phyloP scores from a whole-genome alignment of 2,797 vertebrate genomes.

The Cyprinella venusta region DNA sequence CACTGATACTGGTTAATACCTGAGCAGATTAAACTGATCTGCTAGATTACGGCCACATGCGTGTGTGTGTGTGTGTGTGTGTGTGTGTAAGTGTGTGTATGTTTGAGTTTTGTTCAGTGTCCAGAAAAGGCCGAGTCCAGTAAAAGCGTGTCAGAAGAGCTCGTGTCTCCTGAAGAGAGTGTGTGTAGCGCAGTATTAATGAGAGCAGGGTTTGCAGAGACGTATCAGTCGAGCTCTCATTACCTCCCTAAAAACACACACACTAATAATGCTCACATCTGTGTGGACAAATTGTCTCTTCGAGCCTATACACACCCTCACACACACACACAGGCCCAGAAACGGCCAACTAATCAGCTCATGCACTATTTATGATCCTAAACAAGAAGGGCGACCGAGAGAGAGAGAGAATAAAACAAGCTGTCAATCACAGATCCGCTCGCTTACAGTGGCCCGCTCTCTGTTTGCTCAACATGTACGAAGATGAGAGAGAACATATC shows the following conservation, averaged over 20 bases:
- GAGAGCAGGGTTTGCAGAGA: background rate
- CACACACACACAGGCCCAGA: background rate
- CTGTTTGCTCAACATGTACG: slow-evolving; percentile 78
- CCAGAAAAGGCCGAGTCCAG: background rate
- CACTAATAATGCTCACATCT: slow-evolving; percentile 76
- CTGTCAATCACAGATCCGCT: slow-evolving; percentile 76
- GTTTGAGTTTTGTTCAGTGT: background rate
- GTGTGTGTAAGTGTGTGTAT: no score
- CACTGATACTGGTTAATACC: background rate
- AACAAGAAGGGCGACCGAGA: slow-evolving; percentile 72
- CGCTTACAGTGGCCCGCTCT: slow-evolving; percentile 67
- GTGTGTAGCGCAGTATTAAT: background rate
- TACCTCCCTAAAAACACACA: slow-evolving; percentile 49
- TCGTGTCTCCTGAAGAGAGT: background rate
- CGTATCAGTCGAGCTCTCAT: slow-evolving; percentile 6
- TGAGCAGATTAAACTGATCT: slow-evolving; percentile 38
- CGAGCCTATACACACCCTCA: slow-evolving; percentile 57
- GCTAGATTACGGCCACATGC: background rate
- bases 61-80: background rate
- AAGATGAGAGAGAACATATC: slow-evolving; percentile 76
- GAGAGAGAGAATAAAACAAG: slow-evolving; percentile 75
- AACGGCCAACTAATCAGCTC: slow-evolving; percentile 74
- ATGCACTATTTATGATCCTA: slow-evolving; percentile 81
- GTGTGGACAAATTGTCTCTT: slow-evolving; percentile 76
- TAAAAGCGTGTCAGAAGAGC: background rate